Conservation (phyloP, 2,888 invertebrate genomes). For the Acanthoscelides obtectus region DNA sequence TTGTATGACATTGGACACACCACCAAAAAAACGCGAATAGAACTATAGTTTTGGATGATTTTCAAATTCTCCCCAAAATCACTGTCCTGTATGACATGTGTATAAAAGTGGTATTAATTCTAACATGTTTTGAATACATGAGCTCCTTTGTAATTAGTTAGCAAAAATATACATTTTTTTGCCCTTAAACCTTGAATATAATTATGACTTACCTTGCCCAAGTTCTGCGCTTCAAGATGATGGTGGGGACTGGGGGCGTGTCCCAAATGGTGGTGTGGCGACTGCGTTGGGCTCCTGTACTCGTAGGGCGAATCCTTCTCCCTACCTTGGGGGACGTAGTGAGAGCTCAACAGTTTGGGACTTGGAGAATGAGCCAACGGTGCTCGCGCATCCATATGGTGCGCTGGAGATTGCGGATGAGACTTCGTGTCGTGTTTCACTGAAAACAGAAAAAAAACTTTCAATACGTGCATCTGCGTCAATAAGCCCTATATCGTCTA, state of each 20-base stretch:
- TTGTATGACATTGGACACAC: no score
- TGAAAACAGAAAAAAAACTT: neutral
- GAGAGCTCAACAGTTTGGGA: constrained; percentile 48
- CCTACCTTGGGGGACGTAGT: constrained; percentile 9
- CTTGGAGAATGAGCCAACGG: constrained; percentile 56
- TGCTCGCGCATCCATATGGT: constrained; percentile 48
- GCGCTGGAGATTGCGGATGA: constrained; percentile 39
- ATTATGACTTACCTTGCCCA: constrained; percentile 24
- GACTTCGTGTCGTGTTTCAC: constrained; percentile 71
- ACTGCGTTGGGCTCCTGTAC: constrained; percentile 47
- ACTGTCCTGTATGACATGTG: no score
- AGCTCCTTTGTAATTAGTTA: no score
- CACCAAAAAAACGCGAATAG: no score
- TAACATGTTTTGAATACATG: no score
- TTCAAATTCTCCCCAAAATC: no score
- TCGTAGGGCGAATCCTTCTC: constrained; percentile 28
- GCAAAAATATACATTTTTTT: no score
- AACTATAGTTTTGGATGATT: no score
- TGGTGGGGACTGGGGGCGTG: constrained; percentile 35
- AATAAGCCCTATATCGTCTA: no score
- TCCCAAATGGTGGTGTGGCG: constrained; percentile 43
- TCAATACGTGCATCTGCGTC: no score
- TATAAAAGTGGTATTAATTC: no score
- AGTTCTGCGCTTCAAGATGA: neutral
- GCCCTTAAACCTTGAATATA: no score